Evolutionary conservation across 1,140 invertebrate species (phyloP), one percentile per base, ranked within the genome.

Genomic region (Metopolophium dirhodum): DNA sequence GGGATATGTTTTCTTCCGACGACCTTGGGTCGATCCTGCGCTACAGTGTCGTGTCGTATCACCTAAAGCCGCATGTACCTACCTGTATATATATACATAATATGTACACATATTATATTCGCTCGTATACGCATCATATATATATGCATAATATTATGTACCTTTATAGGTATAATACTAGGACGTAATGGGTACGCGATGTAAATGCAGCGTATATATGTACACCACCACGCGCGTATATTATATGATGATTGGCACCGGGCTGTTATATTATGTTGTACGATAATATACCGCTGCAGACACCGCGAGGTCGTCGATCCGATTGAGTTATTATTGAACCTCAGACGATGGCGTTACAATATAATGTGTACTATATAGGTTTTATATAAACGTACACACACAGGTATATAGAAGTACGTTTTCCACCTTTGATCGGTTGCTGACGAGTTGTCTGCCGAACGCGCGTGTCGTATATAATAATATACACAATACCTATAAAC

Each of bases 271-370:
- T 22, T 18, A n/a, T 68, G 61, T n/a, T 68, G n/a, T 35, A 77
- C 61, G 30, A 77, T 77, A 77, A 77, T 35, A 77, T 77, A 77
- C 61, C 8, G 22, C 49, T 18, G 22, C 49, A 54, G 51, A 51
- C 88, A 37, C 51, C 45, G 77, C n/a, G 91, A 92, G 91, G 91
- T 92, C 91, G 91, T 85, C 77, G 91, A 92, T 92, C 91, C 77
- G 91, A 92, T 92, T 92, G 91, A 92, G 68, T 83, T 92, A 51
- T 92, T 92, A 92, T 92, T 35, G 77, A 35, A 92, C 45, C 68
- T 49, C 30, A n/a, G 57, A 91, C 23, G 57, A 82, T 51, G 90
- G 77, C 77, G 91, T 82, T 92, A 92, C 51, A 37, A 77, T 30
- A 41, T 41, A 57, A 61, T 61, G 35, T 37, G 30, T 57, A 57